Conservation (phyloP, 2,797 vertebrate genomes). For the Kryptopterus vitreolus region DNA sequence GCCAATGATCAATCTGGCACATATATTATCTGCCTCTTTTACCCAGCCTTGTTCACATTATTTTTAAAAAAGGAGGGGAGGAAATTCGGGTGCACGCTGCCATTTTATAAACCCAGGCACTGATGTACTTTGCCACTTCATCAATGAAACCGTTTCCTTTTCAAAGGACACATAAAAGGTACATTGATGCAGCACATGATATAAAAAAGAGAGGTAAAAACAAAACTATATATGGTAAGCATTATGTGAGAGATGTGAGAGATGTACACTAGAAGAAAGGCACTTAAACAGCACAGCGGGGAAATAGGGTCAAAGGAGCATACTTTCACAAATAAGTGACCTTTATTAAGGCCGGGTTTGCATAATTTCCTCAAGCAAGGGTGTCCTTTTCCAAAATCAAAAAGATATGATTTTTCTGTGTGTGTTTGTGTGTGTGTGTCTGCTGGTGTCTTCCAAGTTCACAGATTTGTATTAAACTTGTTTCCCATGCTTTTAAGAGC, state of each 20-base stretch:
- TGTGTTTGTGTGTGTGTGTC: slow-evolving; percentile 20
- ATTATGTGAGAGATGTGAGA: not conserved
- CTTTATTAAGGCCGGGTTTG: slow-evolving; percentile 30
- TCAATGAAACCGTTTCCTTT: not conserved
- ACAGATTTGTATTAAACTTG: slow-evolving; percentile 33
- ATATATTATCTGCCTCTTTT: slow-evolving; percentile 76
- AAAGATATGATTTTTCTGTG: not conserved
- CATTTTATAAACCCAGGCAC: slow-evolving; percentile 17
- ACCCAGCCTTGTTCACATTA: slow-evolving; percentile 67
- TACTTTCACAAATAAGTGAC: slow-evolving; percentile 16
- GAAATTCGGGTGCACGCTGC: slow-evolving; percentile 55
- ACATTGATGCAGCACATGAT: not conserved
- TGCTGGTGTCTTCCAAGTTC: slow-evolving; percentile 17
- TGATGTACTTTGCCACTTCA: slow-evolving; percentile 28
- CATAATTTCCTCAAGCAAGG: slow-evolving; percentile 22
- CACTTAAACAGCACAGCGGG: not conserved
- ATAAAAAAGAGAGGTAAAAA: not conserved
- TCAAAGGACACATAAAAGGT: not conserved
- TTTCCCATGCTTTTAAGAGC: slow-evolving; percentile 20
- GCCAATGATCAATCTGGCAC: slow-evolving; percentile 81
- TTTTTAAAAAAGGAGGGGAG: slow-evolving; percentile 48
- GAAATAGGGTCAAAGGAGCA: not conserved
- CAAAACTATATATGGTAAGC: not conserved
- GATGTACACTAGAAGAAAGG: not conserved
- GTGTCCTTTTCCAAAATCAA: not conserved